Evolutionary conservation across 2,888 invertebrate genomes (phyloP), one percentile per base, ranked within the genome.

Genomic region (Drosophila recens): DNA sequence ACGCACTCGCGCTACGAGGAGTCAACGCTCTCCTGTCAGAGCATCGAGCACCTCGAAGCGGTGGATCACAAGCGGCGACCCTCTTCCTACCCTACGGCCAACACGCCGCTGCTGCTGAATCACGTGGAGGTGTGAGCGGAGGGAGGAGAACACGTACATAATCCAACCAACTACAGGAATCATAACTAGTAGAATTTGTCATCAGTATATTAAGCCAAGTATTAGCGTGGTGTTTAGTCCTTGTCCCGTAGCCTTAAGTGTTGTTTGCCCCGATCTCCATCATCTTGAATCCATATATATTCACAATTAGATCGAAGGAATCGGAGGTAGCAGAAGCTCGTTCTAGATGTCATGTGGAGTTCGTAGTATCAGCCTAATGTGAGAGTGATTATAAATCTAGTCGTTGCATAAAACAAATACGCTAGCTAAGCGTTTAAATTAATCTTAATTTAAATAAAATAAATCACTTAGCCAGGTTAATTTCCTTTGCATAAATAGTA

Each of bases 21-120:
- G 59, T 80, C 91, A 6, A 90, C 92, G 4, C 67, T 91, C 33
- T 91, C 92, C 36, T 91, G 92, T 75, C 92, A 92, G 34, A 91
- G 91, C 58, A 91, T 90, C 3, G 92, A 92, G 34, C 80, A 90
- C 52, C 68, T 82, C 11, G 76, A 79, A 3, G 72, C 78, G 13
- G 77, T 89, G 48, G 82, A 79, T 8, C 76, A 54, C 20, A 90
- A 90, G 63, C 83, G 85, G 42, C 87, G 92, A 36, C 90, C 91
- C 2, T 88, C 89, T 23, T 90, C 91, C 46, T 92, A 90, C 83
- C 91, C 91, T 8, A 92, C 90, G 45, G 92, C 89, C 48, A 91
- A 91, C 54, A 93, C 93, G 27, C 93, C 93, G 34, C 79, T 93
- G 61, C 76, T 93, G 52, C 81, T 90, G 59, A 91, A 92, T 82